Percentiles rank a stretch among this genome's conserved stretches.
Conservation (phyloP, 1,140 invertebrate species). For the Drosophila yakuba region DNA sequence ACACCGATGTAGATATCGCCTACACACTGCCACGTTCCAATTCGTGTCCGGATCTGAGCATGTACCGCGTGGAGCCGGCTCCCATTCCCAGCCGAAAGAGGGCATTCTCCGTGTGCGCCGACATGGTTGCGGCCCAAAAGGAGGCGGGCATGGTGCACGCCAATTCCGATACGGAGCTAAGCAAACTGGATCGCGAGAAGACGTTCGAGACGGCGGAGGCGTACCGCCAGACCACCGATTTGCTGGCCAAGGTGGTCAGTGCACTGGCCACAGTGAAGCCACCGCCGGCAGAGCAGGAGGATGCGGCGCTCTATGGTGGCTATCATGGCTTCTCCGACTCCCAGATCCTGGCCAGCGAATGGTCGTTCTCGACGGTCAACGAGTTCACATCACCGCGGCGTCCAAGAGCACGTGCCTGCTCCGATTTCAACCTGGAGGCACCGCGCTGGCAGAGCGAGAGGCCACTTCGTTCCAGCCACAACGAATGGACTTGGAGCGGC, state of each 20-base stretch:
- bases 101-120: slow-evolving; percentile 87
- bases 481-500: slow-evolving; percentile 84
- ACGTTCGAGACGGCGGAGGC: slow-evolving; percentile 88
- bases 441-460: slow-evolving; percentile 51
- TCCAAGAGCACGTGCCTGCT: slow-evolving; percentile 86
- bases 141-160: slow-evolving; percentile 52
- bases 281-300: slow-evolving; percentile 85
- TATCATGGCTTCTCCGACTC: slow-evolving; percentile 89
- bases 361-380: slow-evolving; percentile 84
- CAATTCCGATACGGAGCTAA: slow-evolving; percentile 90
- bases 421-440: slow-evolving; percentile 73
- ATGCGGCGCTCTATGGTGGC: slow-evolving; percentile 80
- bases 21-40: slow-evolving; percentile 82
- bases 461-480: slow-evolving; percentile 48
- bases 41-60: slow-evolving; percentile 87
- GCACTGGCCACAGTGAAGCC: slow-evolving; percentile 88
- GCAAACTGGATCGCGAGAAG: slow-evolving; percentile 90
- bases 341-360: slow-evolving; percentile 89
- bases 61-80: slow-evolving; percentile 85
- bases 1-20: slow-evolving; percentile 68
- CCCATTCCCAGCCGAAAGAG: slow-evolving; percentile 86
- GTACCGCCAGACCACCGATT: slow-evolving; percentile 89
- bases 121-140: slow-evolving; percentile 45
- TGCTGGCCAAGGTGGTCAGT: slow-evolving; percentile 90
- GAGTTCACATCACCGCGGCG: slow-evolving; percentile 85